Conservation (phyloP, 2,113 vertebrate species). For the Chloebia gouldiae region DNA sequence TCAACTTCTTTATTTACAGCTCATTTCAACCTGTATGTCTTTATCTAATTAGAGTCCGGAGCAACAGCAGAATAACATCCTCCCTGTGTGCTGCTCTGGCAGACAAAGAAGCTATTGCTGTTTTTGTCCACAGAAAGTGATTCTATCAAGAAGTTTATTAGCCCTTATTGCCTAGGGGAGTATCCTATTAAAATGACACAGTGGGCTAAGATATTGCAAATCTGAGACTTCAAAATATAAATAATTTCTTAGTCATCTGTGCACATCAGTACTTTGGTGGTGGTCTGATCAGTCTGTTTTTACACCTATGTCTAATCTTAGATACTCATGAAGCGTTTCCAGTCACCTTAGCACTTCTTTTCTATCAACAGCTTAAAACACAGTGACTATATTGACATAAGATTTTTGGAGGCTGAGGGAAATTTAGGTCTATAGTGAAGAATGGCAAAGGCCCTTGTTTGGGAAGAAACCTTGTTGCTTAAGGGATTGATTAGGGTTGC, state of each 20-base stretch:
- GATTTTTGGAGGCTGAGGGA: neutral
- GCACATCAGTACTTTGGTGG: neutral
- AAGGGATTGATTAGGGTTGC: neutral
- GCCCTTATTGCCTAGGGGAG: neutral
- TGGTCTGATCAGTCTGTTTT: neutral
- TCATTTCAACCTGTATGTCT: neutral
- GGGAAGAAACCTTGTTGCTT: neutral
- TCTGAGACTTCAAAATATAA: neutral
- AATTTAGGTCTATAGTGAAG: neutral
- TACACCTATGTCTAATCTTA: neutral
- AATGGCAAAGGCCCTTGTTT: neutral
- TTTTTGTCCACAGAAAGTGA: neutral
- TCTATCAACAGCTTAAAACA: neutral
- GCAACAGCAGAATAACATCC: neutral
- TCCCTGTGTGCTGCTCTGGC: neutral
- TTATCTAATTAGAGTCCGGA: neutral
- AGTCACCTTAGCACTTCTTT: neutral
- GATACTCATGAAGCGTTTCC: neutral
- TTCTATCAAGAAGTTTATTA: neutral
- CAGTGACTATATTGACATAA: neutral
- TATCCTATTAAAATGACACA: neutral
- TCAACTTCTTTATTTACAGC: neutral
- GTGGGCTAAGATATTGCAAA: neutral
- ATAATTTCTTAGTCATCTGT: neutral
- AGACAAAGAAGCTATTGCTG: neutral